phyloP scores from a whole-genome alignment of 2,113 vertebrate genomes.

The Ciconia stormi region DNA sequence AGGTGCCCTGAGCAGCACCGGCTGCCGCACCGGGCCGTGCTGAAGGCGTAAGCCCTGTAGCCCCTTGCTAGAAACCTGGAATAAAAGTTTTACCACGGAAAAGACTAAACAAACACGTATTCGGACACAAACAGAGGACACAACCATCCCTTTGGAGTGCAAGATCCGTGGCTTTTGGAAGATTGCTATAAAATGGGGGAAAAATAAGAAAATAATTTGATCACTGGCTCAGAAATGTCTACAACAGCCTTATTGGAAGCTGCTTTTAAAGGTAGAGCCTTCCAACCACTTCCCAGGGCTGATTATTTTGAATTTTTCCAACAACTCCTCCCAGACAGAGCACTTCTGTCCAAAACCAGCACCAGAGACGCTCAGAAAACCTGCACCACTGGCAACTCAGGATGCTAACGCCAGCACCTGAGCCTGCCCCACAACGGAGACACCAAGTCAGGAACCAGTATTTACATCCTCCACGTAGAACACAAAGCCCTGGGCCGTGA shows the following conservation, averaged over 20 bases:
- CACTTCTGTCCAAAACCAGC: not conserved
- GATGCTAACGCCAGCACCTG: accelerated
- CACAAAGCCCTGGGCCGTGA: accelerated
- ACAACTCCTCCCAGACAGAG: not conserved
- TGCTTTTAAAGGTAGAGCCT: not conserved
- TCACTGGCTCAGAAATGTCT: not conserved
- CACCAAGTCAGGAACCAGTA: accelerated
- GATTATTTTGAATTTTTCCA: not conserved
- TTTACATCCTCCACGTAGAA: not conserved
- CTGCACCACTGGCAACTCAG: not conserved
- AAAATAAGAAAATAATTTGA: not conserved
- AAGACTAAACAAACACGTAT: not conserved
- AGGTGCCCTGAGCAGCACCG: not conserved
- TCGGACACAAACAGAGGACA: not conserved
- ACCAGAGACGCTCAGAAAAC: not conserved
- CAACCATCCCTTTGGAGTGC: not conserved
- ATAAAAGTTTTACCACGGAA: not conserved
- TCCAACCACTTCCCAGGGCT: not conserved
- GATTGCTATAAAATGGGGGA: not conserved
- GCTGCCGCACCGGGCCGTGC: accelerated
- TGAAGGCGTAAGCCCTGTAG: not conserved
- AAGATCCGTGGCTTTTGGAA: not conserved
- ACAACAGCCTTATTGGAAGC: not conserved
- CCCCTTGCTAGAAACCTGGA: not conserved
- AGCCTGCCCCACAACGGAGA: not conserved